phyloP scores from a whole-genome alignment of 2,888 invertebrate genomes.

The Epirrhoe alternata region DNA sequence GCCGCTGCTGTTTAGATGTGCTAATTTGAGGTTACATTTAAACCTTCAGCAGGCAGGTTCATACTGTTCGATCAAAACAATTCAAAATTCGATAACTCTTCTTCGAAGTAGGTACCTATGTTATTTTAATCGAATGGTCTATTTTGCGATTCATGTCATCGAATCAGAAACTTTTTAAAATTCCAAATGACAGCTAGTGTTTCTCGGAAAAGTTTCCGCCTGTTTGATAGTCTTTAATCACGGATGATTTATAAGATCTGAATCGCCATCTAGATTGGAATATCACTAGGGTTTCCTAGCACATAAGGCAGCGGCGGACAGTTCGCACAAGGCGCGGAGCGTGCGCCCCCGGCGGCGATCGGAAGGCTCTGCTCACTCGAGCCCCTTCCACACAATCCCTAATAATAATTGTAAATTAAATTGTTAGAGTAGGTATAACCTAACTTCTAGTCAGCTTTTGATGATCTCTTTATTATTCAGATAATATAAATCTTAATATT shows the following conservation, averaged over 20 bases:
- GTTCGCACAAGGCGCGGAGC: constrained; percentile 58
- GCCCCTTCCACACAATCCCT: constrained; percentile 31
- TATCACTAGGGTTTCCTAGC: neutral
- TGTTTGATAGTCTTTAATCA: too few species aligned
- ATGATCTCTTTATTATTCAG: constrained; percentile 78
- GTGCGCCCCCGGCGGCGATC: constrained; percentile 36
- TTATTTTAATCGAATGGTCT: too few species aligned
- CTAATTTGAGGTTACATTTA: neutral
- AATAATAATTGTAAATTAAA: constrained; percentile 60
- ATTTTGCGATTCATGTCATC: too few species aligned
- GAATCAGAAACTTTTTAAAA: too few species aligned
- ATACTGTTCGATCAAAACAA: too few species aligned
- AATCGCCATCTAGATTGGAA: neutral
- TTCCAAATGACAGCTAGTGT: too few species aligned
- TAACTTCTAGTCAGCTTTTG: constrained; percentile 83
- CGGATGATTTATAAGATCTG: too few species aligned
- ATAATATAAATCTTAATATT: constrained; percentile 71
- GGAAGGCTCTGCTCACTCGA: constrained; percentile 21
- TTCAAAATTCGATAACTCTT: too few species aligned
- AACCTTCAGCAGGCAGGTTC: too few species aligned
- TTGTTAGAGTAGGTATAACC: constrained; percentile 78
- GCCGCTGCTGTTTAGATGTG: constrained; percentile 1
- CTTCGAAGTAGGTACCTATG: too few species aligned
- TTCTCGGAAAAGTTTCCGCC: too few species aligned
- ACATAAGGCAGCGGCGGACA: constrained; percentile 18